These are phyloP conservation scores for Whitmania pigra DNA, from an alignment of 1,140 invertebrate genomes.

Conservation along the genomic window DNA sequence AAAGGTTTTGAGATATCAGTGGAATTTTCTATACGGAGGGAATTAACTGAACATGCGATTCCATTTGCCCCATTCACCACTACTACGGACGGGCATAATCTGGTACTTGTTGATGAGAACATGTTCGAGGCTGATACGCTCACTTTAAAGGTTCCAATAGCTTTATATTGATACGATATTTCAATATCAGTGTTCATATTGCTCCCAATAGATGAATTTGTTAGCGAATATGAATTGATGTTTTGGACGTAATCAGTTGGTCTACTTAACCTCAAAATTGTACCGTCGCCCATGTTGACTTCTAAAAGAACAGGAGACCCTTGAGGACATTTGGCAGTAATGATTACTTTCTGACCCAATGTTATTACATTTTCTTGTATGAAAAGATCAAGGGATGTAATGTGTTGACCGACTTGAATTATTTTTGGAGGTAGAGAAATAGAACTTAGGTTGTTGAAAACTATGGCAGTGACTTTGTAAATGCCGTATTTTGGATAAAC, in stretches of 20 bases:
- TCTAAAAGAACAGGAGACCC: constrained; percentile 33
- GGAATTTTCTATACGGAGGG: constrained; percentile 20
- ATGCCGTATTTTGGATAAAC: constrained; percentile 35
- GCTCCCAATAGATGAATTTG: not conserved
- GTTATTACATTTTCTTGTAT: constrained; percentile 28
- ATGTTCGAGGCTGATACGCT: constrained; percentile 30
- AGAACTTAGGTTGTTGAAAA: constrained; percentile 33
- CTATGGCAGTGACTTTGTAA: constrained; percentile 31
- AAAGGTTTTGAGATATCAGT: constrained; percentile 18
- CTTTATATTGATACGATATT: constrained; percentile 30
- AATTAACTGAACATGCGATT: constrained; percentile 11
- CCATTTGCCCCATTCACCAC: constrained; percentile 25
- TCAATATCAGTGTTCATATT: constrained; percentile 20
- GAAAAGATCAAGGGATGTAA: constrained; percentile 34
- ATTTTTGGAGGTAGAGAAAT: constrained; percentile 26
- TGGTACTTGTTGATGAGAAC: constrained; percentile 29
- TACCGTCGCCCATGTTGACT: constrained; percentile 30
- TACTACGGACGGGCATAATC: constrained; percentile 32
- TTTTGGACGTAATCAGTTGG: not conserved
- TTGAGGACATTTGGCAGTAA: constrained; percentile 30
- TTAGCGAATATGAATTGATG: not conserved
- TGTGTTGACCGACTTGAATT: constrained; percentile 36
- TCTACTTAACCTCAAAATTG: not conserved
- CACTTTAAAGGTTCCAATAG: constrained; percentile 28
- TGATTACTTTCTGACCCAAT: constrained; percentile 24